Conservation (phyloP, 1,140 invertebrate genomes). For the Hycleus phaleratus region DNA sequence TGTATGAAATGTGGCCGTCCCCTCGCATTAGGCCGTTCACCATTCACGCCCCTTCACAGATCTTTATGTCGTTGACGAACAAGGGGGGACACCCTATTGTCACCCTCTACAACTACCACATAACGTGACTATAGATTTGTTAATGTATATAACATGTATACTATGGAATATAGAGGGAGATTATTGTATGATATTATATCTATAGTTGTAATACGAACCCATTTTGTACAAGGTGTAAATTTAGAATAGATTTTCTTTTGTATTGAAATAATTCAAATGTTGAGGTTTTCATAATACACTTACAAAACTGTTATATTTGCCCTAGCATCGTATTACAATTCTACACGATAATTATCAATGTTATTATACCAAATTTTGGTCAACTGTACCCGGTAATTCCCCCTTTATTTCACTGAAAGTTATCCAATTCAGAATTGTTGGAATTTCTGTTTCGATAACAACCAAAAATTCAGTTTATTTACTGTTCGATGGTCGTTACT, state of each 20-base stretch:
- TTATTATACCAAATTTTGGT: no score
- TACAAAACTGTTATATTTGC: constrained; percentile 22
- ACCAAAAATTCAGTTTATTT: no score
- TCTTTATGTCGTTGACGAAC: constrained; percentile 3
- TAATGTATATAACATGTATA: no score
- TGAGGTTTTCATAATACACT: constrained; percentile 22
- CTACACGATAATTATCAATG: not conserved
- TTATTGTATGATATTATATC: constrained; percentile 15
- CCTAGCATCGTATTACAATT: constrained; percentile 23
- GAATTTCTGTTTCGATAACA: no score
- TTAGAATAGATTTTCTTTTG: constrained; percentile 21
- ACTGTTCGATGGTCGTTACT: constrained; percentile 1
- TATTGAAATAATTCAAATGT: constrained; percentile 17
- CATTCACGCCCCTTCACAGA: constrained; percentile 14
- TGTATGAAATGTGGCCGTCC: constrained; percentile 23
- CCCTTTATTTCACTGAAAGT: no score
- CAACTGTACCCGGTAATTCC: no score
- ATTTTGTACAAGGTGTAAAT: constrained; percentile 22
- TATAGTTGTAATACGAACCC: constrained; percentile 7
- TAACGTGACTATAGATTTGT: constrained; percentile 15
- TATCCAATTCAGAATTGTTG: no score
- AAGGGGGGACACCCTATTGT: constrained; percentile 8
- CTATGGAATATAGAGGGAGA: not conserved
- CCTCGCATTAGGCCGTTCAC: constrained; percentile 10
- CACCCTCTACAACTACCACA: constrained; percentile 14